Base-by-base conservation (phyloP, 2,113 vertebrate genomes). In the Orthonyx spaldingii region DNA sequence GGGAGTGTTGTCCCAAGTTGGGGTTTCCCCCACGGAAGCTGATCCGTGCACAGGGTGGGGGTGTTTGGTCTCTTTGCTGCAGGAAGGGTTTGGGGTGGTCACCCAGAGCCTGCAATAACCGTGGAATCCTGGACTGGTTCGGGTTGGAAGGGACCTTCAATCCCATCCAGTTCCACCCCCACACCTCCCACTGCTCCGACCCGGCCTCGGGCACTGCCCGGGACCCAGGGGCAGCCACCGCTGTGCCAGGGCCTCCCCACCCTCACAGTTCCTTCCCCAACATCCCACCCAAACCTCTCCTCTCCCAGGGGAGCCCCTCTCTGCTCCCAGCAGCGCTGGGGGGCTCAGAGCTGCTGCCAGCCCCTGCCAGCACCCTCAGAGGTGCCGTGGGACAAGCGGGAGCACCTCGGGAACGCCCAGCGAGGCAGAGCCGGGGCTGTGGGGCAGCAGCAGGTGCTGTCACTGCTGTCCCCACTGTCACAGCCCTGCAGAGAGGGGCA, bases 21-120 rank as follows among this genome's bases (percentile, higher is more conserved):
- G n/a, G 49, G 18, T 10, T 39, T 21, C 11, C 8, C 15, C 53
- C 7, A 1, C 33, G 6, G 23, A 3, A 7, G 63, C 4, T 21
- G 41, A 11, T 9, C 16, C 39, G 5, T 28, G 3, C 8, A 0
- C 20, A 2, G 41, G 41, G 28, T 5, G n/a, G 39, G 35, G 28
- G 16, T 19, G 0, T 24, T 37, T 1, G n/a, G 20, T 30, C 6
- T 9, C 0, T 61, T 53, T 16, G 10, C 27, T 22, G 30, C 75
- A n/a, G 46, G 17, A 22, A 5, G 37, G 23, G 16, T 9, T 66
- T 19, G 64, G 57, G 35, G 35, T 33, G 55, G 6, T 8, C 56
- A 17, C 55, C 65, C 49, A 17, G 35, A 47, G 6, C 20, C 56
- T 16, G 21, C 12, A 16, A 1, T 4, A 19, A 20, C 2, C 63